Base-by-base conservation (phyloP, 1,140 invertebrate species). In the Panagrolaimus sp. region DNA sequence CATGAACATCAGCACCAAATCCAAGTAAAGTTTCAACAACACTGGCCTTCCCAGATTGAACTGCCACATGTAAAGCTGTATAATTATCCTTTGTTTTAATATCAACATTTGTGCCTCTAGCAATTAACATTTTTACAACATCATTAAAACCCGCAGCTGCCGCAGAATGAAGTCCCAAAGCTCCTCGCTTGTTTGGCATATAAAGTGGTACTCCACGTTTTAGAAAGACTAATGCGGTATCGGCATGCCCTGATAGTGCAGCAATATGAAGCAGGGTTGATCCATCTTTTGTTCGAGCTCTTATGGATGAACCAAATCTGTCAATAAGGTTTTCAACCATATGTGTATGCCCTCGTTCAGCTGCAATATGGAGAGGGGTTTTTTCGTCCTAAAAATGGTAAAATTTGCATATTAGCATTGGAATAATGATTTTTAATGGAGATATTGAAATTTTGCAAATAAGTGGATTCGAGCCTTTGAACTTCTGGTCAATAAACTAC, bases 181-280 rank as follows among this genome's bases (percentile, higher is more conserved):
- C 86, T 44, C 86, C 86, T 58, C 70, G 77, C 64, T 98, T 98
- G 85, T 98, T 98, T 71, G 96, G 95, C 94, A 98, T 98, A 81
- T 97, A 93, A 0, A 98, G 87, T 71, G 96, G 96, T n/a, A 98
- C 95, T 4, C 96, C 96, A 84, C 96, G 96, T 83, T 94, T 96
- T 82, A 98, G 92, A 26, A 98, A 89, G 88, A 94, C 94, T 86
- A 94, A 91, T n/a, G 95, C 95, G 73, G 94, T 98, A 75, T 96
- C 94, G 0, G 95, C 93, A 84, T 98, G 94, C 0, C 95, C 96
- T 92, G 52, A 46, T n/a, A 79, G 71, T 0, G 94, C 95, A 0
- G 94, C 94, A 67, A 98, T 95, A 84, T 98, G 96, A 91, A 98
- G 96, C 62, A 98, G 84, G 0, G 96, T 99, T 73, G 91, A 96